phyloP scores from a whole-genome alignment of 2,797 vertebrate genomes.

The Helicolenus hilgendorfi region DNA sequence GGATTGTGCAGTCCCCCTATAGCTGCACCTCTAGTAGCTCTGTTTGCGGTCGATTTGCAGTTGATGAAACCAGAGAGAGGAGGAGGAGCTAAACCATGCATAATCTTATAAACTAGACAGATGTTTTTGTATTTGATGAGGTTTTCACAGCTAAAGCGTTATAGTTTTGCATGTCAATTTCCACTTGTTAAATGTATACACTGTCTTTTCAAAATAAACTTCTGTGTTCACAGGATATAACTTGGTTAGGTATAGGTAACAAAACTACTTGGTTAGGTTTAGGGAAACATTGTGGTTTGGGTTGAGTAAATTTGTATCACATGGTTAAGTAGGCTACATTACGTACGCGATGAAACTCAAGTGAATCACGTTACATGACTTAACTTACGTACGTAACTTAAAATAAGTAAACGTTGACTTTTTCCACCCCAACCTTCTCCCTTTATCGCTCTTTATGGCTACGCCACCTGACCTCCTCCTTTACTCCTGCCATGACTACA shows the following conservation, averaged over 20 bases:
- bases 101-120: not conserved
- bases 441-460: not conserved
- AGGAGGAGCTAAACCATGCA: not conserved
- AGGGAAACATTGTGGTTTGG: not conserved
- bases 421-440: not conserved
- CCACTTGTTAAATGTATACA: too few species aligned
- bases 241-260: not conserved
- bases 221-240: not conserved
- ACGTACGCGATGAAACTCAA: too few species aligned
- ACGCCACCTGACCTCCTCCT: not conserved
- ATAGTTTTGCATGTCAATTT: too few species aligned
- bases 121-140: conserved; percentile 7
- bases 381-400: not conserved
- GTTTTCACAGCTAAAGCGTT: not conserved
- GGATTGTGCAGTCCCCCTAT: not conserved
- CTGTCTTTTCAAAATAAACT: not conserved
- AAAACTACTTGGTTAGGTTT: too few species aligned
- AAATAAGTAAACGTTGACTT: not conserved
- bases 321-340: too few species aligned
- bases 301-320: not conserved
- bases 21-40: not conserved
- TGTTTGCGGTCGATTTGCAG: not conserved
- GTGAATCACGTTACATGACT: too few species aligned
- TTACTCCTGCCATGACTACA: too few species aligned
- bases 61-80: not conserved